Evolutionary conservation across 2,797 vertebrate species (phyloP), one percentile per base, ranked within the genome.

Genomic region (Setipinna tenuifilis): DNA sequence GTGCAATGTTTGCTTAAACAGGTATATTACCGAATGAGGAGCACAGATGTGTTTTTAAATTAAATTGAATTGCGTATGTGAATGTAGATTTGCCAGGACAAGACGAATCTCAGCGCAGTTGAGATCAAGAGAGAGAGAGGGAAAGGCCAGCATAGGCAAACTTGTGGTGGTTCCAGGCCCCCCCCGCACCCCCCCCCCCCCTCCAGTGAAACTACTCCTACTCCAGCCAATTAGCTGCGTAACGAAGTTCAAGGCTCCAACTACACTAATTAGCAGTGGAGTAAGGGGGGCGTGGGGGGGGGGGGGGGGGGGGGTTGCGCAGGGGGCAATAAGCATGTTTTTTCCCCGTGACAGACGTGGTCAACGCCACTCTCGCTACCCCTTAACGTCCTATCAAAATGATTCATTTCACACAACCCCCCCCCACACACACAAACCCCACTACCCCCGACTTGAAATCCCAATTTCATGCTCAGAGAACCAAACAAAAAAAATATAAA

Each of bases 381-480:
- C 25, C 62, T 68, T 23, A 1, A 25, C 12, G 16, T 14, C 65
- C 65, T 6, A 14, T 1, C 65, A 71, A 71, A 31, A 71, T 71
- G 6, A 71, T 71, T 71, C 25, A 31, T 16, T 71, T 28, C 28
- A 35, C 2, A 16, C 65, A 71, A 71, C 25, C 65, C 28, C 65
- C 35, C 35, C 35, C 35, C 35, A 2, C 35, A 41, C 35, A 2
- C 35, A 2, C 35, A 41, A 41, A 41, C 35, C 5, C 35, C 35
- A 41, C 35, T 5, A 41, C 35, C 35, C 35, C 35, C 35, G n/a
- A 25, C 65, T 71, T 71, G 6, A 71, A 71, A 71, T 71, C 25
- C 65, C 65, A 71, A 65, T 65, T 65, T 65, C 62, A 65, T 65
- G 62, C 23, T 28, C 62, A 23, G 62, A 28, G 28, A 41, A 68